Percentiles rank a stretch among this genome's conserved stretches.
phyloP scores from a whole-genome alignment of 2,797 vertebrate species.

The Xiphophorus birchmanni region DNA sequence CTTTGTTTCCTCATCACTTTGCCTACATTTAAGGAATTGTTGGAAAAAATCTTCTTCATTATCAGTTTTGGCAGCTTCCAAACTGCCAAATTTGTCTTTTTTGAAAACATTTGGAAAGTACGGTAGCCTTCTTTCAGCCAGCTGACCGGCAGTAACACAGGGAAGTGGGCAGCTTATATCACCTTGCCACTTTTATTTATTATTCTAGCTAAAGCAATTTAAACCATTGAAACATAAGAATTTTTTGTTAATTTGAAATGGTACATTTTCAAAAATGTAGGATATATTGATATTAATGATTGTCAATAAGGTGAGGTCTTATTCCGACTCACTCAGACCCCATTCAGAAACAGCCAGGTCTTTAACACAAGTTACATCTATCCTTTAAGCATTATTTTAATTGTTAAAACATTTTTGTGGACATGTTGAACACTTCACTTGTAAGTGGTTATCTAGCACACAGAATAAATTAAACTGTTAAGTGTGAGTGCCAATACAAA shows the following conservation, averaged over 20 bases:
- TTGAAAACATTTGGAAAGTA: too few relatives aligned
- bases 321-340: not conserved
- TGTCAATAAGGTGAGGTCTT: not conserved
- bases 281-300: not conserved
- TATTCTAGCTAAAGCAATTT: not conserved
- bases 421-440: not conserved
- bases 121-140: not conserved
- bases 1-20: too few relatives aligned
- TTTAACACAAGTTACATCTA: not conserved
- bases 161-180: not conserved
- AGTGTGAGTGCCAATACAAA: not conserved
- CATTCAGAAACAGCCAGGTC: not conserved
- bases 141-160: not conserved
- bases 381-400: not conserved
- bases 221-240: not conserved
- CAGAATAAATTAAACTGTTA: not conserved
- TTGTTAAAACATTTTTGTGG: not conserved
- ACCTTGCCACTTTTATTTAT: not conserved
- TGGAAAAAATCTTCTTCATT: too few relatives aligned
- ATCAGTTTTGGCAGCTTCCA: too few relatives aligned
- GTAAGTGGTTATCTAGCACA: not conserved
- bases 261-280: not conserved
- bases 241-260: not conserved
- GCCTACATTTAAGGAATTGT: too few relatives aligned
- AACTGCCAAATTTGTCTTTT: too few relatives aligned